Evolutionary conservation across 2,113 vertebrate genomes (phyloP).

Genomic region (Empidonax traillii): DNA sequence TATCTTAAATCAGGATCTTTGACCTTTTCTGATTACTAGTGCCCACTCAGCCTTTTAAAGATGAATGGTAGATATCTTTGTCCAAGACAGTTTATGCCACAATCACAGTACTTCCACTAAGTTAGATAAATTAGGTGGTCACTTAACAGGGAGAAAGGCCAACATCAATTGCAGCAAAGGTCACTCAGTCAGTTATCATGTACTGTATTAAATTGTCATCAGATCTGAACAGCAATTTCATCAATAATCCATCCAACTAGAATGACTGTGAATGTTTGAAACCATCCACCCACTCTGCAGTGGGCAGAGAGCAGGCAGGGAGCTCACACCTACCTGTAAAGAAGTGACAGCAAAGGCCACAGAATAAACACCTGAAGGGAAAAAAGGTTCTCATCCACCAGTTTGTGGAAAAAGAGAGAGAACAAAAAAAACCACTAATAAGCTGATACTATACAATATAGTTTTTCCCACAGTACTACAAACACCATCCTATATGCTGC

Average conservation of each 20-base stretch:
- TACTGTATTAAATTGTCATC: slow-evolving; percentile 77
- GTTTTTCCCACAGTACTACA: rapidly evolving
- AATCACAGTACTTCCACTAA: slow-evolving; percentile 73
- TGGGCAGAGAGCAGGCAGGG: not conserved
- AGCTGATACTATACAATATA: not conserved
- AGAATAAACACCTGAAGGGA: not conserved
- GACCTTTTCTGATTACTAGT: slow-evolving; percentile 69
- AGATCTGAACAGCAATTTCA: slow-evolving; percentile 63
- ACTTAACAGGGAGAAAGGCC: slow-evolving; percentile 72
- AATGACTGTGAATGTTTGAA: slow-evolving; percentile 47
- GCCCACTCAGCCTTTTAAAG: slow-evolving; percentile 65
- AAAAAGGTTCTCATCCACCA: not conserved
- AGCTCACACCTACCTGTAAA: not conserved
- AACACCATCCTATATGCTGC: rapidly evolving
- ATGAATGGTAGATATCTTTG: slow-evolving; percentile 70
- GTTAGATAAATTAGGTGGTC: slow-evolving; percentile 78
- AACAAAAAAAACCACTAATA: not conserved
- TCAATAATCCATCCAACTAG: slow-evolving; percentile 69
- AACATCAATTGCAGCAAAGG: slow-evolving; percentile 72
- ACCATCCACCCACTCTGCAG: not conserved
- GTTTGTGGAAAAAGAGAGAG: not conserved
- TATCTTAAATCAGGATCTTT: slow-evolving; percentile 60
- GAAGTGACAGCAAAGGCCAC: not conserved
- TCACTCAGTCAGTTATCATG: slow-evolving; percentile 65
- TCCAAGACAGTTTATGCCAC: slow-evolving; percentile 71